Conservation (phyloP, 2,888 invertebrate genomes). For the Coelogynopora nodosa region DNA sequence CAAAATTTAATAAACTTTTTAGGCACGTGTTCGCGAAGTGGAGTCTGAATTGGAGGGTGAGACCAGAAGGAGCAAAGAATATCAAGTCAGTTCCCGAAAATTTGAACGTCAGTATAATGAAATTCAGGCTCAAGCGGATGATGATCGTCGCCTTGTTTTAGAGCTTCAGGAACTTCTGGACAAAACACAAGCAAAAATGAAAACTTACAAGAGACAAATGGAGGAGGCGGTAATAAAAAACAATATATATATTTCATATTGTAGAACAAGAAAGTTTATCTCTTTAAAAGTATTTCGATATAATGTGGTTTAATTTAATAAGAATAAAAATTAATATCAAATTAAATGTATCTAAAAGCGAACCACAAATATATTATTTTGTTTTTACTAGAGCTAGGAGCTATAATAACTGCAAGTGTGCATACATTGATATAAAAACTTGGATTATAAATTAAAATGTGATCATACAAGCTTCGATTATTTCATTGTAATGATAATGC, state of each 20-base stretch:
- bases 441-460: no score
- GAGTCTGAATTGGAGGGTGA: conserved; percentile 60
- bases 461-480: no score
- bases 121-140: conserved; percentile 55
- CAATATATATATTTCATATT: neutral
- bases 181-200: conserved; percentile 56
- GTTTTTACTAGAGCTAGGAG: no score
- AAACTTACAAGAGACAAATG: conserved; percentile 59
- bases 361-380: no score
- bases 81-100: conserved; percentile 56
- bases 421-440: no score
- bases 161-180: conserved; percentile 57
- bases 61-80: conserved; percentile 57
- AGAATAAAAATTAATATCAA: neutral
- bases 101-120: conserved; percentile 58
- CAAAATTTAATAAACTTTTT: no score
- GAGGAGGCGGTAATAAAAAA: conserved; percentile 59
- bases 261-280: no score
- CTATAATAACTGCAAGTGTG: no score
- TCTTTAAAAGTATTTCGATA: no score
- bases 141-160: conserved; percentile 56
- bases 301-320: no score
- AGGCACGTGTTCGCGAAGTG: conserved; percentile 58
- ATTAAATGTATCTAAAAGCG: no score
- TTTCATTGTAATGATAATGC: no score